Base-by-base conservation (phyloP, 2,797 vertebrate genomes). In the Gadopsis marmoratus region DNA sequence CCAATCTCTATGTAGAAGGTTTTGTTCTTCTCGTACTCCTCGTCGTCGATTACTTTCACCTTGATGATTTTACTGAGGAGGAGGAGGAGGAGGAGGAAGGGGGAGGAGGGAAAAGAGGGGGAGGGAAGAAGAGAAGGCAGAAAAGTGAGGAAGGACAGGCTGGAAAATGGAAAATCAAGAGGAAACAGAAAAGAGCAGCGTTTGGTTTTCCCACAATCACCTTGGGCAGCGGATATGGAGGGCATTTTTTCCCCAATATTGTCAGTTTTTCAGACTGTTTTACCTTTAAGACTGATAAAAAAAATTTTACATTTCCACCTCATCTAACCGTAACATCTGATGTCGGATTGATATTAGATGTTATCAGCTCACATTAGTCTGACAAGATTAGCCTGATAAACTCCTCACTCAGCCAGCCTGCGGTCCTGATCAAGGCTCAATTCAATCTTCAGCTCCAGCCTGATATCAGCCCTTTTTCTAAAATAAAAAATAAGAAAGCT, bases 21-120 rank as follows among this genome's bases (percentile, higher is more conserved):
- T 97, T 99, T 99, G 97, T 99, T 99, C 97, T 99, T 99, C 96
- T 99, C 98, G 94, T 99, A 99, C 92, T 99, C 98, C 95, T 99
- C 98, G 93, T 99, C 98, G 95, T 99, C 98, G 96, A 99, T 98
- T 95, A 99, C 92, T 96, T 94, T 97, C 96, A 99, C 96, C 95
- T 98, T 98, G 96, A 99, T 95, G 94, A 81, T 97, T 98, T 99
- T 99, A 97, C 98, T 99, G 96, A 96, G 95, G 92, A 93, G 93
- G 87, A 94, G 91, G 92, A 94, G 90, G 78, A 82, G 83, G 92
- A 79, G 69, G 89, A 82, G 79, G 93, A 93, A 92, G 95, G 91
- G 75, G 74, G 86, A 79, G 80, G 92, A 94, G 94, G 95, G 29
- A 53, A 29, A 92, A 94, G 92, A 95, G 71, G 62, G 80, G 37